Percentiles rank a stretch among this genome's conserved stretches.
These are phyloP conservation scores for Amphipoea oculea DNA, from an alignment of 2,888 invertebrate species.

Conservation along the genomic window DNA sequence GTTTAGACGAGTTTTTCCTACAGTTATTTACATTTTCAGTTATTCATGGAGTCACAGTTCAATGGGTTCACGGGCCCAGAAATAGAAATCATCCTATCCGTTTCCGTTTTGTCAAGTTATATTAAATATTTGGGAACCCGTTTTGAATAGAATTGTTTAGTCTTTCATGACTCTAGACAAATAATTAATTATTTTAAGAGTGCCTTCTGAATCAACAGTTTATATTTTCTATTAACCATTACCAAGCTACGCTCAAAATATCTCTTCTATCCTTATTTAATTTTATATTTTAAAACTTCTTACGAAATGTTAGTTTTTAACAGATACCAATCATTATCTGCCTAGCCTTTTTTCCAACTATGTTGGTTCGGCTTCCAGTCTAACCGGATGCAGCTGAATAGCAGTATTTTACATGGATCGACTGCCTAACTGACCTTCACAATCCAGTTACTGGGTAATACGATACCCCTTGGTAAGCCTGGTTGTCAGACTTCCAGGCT, in stretches of 20 bases:
- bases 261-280: not conserved
- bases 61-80: slow-evolving; percentile 12
- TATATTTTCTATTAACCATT: not conserved
- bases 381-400: too few relatives aligned
- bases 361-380: too few relatives aligned
- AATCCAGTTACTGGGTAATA: too few relatives aligned
- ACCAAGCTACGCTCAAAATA: not conserved
- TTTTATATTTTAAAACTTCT: not conserved
- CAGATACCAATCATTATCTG: not conserved
- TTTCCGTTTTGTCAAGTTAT: slow-evolving; percentile 14
- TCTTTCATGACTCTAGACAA: not conserved
- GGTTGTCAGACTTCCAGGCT: too few relatives aligned
- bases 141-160: slow-evolving; percentile 13
- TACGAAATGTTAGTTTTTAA: not conserved
- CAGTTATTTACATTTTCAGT: slow-evolving; percentile 29
- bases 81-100: not conserved
- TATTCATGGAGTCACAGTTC: slow-evolving; percentile 21
- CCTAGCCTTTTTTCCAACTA: too few relatives aligned
- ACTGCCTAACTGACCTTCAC: too few relatives aligned
- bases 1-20: slow-evolving; percentile 11
- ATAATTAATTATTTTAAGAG: not conserved
- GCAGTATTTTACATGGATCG: too few relatives aligned
- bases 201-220: not conserved
- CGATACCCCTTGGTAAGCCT: too few relatives aligned
- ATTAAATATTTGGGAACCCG: not conserved